Evolutionary conservation across 2,888 invertebrate species (phyloP), one percentile per base, ranked within the genome.

Genomic region (Eristalis tenax): DNA sequence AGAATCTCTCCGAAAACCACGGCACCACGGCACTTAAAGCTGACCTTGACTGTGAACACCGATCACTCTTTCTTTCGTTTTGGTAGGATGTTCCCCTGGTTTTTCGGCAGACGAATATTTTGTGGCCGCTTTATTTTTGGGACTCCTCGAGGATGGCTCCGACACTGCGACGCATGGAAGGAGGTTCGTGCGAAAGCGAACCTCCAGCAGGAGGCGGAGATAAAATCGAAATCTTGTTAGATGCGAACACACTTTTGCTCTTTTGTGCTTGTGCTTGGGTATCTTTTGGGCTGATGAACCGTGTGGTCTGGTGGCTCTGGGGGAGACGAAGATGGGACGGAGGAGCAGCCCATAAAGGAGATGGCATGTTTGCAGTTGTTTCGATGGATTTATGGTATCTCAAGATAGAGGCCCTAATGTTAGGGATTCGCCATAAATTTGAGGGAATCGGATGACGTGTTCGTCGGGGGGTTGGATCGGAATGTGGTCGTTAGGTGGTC

Each of bases 11-110:
- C 50, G 35, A 66, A 66, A 57, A 28, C 13, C 8, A 43, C 61
- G n/a, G 28, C 13, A 74, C 56, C 32, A 26, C 35, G 26, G 6
- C 50, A 73, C 63, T 73, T 73, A 50, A 64, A 13, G 40, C 66
- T 76, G 75, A 76, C 75, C 75, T 76, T 76, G 75, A 40, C 40
- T 68, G 26, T 28, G 10, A 68, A 40, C 40, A 40, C 35, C 50
- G 64, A 56, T 59, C 66, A 76, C 75, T 76, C 59, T 76, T 76
- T 76, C 75, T 76, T 68, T 76, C 75, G 59, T 59, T 59, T 4
- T 56, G 22, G 66, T 50, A 76, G 75, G 75, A 76, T 76, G 75
- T 50, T 40, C 38, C 56, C 66, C 15, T 26, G 2, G 38, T 66
- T 56, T 73, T 43, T n/a, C 1, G 11, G 10, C 40, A 5, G 26